Conservation (phyloP, 2,113 vertebrate species). For the Cephalopterus ornatus region DNA sequence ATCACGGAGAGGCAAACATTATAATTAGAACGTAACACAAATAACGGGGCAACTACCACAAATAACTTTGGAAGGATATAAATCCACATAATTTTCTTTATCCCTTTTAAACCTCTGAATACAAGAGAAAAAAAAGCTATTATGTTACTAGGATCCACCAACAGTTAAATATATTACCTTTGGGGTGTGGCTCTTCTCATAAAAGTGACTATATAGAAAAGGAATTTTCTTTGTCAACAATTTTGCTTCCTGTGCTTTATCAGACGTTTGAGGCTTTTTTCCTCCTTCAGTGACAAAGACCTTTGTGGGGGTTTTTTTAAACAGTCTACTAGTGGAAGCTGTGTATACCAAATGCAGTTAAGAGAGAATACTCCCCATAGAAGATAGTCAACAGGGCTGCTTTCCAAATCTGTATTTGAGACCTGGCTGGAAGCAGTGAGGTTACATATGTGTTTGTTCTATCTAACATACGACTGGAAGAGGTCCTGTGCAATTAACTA, state of each 20-base stretch:
- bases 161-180: conserved; percentile 45
- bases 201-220: conserved; percentile 46
- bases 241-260: conserved; percentile 52
- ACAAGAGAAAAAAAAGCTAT: not conserved
- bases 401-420: not conserved
- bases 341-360: not conserved
- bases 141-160: not conserved
- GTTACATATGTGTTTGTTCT: not conserved
- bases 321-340: not conserved
- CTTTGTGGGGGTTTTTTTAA: not conserved
- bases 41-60: not conserved
- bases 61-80: not conserved
- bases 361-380: not conserved
- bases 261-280: not conserved
- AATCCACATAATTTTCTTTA: not conserved
- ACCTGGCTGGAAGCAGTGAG: not conserved
- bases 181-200: conserved; percentile 27
- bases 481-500: not conserved
- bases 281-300: not conserved
- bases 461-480: not conserved
- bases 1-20: not conserved
- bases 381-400: not conserved
- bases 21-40: not conserved
- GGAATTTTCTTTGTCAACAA: conserved; percentile 61
- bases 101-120: not conserved